These are phyloP conservation scores for Halcyon badia DNA, from an alignment of 2,797 vertebrate species.

Conservation along the genomic window DNA sequence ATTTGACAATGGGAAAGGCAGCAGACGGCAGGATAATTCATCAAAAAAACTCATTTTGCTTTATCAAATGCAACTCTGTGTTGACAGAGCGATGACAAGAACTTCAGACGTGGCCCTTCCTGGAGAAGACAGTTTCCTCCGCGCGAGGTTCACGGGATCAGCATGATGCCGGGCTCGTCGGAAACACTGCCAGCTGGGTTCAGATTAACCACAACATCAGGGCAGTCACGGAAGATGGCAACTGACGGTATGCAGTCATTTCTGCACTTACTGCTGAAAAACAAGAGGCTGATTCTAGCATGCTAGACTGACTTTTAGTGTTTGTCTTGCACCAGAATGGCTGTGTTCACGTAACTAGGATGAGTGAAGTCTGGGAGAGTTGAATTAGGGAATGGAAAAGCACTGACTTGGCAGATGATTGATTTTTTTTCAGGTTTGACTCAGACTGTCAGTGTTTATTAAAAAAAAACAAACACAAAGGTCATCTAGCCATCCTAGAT, in stretches of 20 bases:
- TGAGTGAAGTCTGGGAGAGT: not conserved
- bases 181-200: slow-evolving; percentile 98
- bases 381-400: not conserved
- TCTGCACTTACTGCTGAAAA: not conserved
- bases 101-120: slow-evolving; percentile 91
- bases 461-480: no score
- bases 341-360: not conserved
- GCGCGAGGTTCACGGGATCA: slow-evolving; percentile 95
- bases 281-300: not conserved
- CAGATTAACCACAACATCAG: slow-evolving; percentile 93
- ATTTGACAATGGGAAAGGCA: not conserved
- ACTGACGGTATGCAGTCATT: slow-evolving; percentile 86
- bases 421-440: not conserved
- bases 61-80: not conserved
- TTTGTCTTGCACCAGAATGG: not conserved
- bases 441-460: not conserved
- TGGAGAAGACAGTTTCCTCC: slow-evolving; percentile 98
- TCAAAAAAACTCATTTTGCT: not conserved
- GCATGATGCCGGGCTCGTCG: slow-evolving; percentile 98
- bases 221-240: slow-evolving; percentile 92
- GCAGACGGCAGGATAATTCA: not conserved
- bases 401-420: not conserved
- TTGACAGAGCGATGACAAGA: slow-evolving; percentile 90
- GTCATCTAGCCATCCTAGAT: no score
- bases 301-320: not conserved